Percentiles rank a stretch among this genome's conserved stretches.
Conservation (phyloP, 2,797 vertebrate genomes). For the Eremophila alpestris region DNA sequence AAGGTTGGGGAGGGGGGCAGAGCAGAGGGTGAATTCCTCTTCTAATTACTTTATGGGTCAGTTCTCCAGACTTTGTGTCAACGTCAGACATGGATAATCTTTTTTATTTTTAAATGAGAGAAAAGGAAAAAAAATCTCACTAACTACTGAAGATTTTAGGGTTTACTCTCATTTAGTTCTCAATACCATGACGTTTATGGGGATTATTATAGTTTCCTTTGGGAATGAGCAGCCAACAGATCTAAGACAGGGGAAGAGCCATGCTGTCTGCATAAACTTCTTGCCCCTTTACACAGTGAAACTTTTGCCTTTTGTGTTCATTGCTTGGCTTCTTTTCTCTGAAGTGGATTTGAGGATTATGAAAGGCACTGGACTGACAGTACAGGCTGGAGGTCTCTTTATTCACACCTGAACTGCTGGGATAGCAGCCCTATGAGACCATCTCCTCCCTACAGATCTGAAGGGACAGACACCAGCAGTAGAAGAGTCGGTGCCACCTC, state of each 20-base stretch:
- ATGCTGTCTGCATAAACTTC: neutral
- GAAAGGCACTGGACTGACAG: neutral
- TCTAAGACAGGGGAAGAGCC: neutral
- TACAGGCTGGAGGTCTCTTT: neutral
- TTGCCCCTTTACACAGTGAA: neutral
- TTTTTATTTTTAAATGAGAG: conserved; percentile 53
- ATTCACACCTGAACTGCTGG: neutral
- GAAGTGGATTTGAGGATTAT: neutral
- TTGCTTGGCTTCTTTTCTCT: neutral
- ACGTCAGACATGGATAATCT: conserved; percentile 86
- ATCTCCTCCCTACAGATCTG: neutral
- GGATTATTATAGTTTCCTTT: neutral
- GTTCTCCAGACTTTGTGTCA: conserved; percentile 86
- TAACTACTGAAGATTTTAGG: conserved; percentile 26
- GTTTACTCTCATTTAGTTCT: neutral
- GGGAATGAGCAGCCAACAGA: neutral
- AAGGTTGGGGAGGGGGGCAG: conserved; percentile 63
- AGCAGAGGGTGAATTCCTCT: conserved; percentile 84
- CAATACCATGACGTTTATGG: neutral
- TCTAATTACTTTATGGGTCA: conserved; percentile 96
- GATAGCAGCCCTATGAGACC: neutral
- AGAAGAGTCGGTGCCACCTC: neutral
- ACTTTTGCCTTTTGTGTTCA: neutral
- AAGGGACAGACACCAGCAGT: neutral
- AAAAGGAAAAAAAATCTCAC: conserved; percentile 55